Evolutionary conservation across 2,113 vertebrate genomes (phyloP), one percentile per base, ranked within the genome.

Genomic region (Vidua macroura): DNA sequence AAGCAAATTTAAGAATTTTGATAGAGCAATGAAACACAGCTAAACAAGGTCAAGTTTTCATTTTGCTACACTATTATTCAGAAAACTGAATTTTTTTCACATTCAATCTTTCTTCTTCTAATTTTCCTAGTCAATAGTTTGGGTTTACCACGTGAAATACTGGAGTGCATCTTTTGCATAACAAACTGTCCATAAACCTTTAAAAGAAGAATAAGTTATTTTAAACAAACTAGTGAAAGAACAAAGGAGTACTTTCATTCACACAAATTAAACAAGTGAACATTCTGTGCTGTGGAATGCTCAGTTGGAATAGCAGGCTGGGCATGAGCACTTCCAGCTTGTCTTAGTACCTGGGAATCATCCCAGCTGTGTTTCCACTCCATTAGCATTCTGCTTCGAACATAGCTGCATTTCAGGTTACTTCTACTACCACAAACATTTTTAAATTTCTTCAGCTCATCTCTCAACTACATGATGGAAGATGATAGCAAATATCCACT

Each of bases 261-360:
- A 2, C 15, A 44, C 8, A 35, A 68, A 52, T 51, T 14, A 80
- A 64, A 7, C 7, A 58, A 79, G 16, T 48, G 33, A 80, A n/a
- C 15, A 39, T 2, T 8, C 4, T 0, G 0, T 67, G 31, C 19
- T 22, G 14, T 49, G 37, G 31, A 28, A 10, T 27, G 10, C 35
- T 86, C 59, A 30, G 20, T 13, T 7, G 15, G 11, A 17, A 7
- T 7, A 24, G 10, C 6, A 41, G 41, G 18, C 9, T 49, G 25
- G 58, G 20, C 25, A 7, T 2, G 19, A 82, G 9, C 35, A 33
- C 15, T 75, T 86, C 13, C 62, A 88, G 31, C 24, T 48, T 20
- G 20, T 25, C 21, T 37, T n/a, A 31, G 30, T 11, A 66, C 18
- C 23, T 60, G 53, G 13, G 17, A 77, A 46, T 60, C 15, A 28